phyloP scores from a whole-genome alignment of 1,140 invertebrate genomes.

The Drosophila tristis region DNA sequence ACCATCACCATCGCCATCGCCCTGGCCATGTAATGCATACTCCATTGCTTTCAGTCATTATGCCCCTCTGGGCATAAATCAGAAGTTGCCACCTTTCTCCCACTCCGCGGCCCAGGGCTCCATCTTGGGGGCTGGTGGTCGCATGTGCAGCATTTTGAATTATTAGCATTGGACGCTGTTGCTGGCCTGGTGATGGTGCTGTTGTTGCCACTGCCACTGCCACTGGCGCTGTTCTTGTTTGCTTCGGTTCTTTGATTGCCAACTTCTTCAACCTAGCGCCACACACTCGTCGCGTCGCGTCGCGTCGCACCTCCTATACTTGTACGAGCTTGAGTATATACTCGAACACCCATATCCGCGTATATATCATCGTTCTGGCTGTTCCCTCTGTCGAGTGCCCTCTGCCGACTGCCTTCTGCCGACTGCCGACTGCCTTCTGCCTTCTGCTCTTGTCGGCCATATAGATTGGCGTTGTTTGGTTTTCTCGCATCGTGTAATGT shows the following conservation, averaged over 20 bases:
- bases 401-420: neutral
- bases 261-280: constrained; percentile 60
- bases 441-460: constrained; percentile 26
- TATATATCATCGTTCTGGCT: constrained; percentile 49
- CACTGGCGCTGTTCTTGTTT: constrained; percentile 21
- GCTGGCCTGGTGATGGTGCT: neutral
- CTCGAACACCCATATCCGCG: constrained; percentile 21
- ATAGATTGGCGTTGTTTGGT: constrained; percentile 72
- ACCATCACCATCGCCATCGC: constrained; percentile 10
- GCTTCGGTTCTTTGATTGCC: constrained; percentile 68
- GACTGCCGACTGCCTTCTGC: no score
- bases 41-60: constrained; percentile 79
- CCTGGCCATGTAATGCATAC: constrained; percentile 66
- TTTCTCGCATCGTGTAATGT: constrained; percentile 69
- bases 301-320: no score
- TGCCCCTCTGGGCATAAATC: constrained; percentile 68
- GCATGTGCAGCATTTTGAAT: constrained; percentile 80
- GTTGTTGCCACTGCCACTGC: no score
- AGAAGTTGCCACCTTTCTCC: constrained; percentile 57
- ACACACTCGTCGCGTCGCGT: constrained; percentile 9
- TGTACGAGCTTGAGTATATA: neutral
- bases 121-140: constrained; percentile 37
- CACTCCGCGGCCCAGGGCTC: constrained; percentile 10
- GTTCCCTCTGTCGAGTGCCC: no score
- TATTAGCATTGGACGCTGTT: constrained; percentile 64